phyloP scores from a whole-genome alignment of 2,113 vertebrate genomes.

The Daboia siamensis region DNA sequence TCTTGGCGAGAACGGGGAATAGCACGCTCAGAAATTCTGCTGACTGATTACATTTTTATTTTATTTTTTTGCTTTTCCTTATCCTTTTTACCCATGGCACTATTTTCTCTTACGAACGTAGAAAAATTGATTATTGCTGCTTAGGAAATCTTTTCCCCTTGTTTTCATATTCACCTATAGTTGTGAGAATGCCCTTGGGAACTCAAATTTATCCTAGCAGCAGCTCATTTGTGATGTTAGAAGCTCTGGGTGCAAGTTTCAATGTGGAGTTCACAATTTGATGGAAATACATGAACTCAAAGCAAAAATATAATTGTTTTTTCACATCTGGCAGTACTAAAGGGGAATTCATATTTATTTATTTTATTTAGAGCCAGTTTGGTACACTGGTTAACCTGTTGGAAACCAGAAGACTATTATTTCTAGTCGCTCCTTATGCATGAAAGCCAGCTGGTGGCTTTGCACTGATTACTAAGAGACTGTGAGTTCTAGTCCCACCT shows the following conservation, averaged over 20 bases:
- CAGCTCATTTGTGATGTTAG: constrained; percentile 45
- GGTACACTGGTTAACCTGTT: neutral
- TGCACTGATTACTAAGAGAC: no score
- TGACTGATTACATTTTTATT: constrained; percentile 27
- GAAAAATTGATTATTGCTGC: constrained; percentile 48
- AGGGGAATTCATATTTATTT: neutral
- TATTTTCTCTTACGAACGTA: constrained; percentile 41
- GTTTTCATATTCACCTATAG: constrained; percentile 51
- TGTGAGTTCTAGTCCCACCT: no score
- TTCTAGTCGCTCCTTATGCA: neutral
- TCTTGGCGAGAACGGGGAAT: constrained; percentile 39
- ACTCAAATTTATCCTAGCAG: constrained; percentile 42
- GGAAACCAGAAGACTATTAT: neutral
- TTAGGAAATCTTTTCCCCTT: constrained; percentile 24
- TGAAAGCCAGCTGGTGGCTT: neutral
- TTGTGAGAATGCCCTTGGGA: neutral
- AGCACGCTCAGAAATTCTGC: constrained; percentile 55
- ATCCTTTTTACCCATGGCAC: constrained; percentile 1
- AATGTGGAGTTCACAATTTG: constrained; percentile 31
- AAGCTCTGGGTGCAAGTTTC: constrained; percentile 51
- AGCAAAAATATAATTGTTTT: constrained; percentile 47
- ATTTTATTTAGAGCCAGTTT: neutral
- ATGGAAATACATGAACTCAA: constrained; percentile 42
- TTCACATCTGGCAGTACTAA: constrained; percentile 48
- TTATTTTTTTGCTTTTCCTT: constrained; percentile 39